Evolutionary conservation across 1,140 invertebrate species (phyloP), one percentile per base, ranked within the genome.

Genomic region (Sycophila sp.): DNA sequence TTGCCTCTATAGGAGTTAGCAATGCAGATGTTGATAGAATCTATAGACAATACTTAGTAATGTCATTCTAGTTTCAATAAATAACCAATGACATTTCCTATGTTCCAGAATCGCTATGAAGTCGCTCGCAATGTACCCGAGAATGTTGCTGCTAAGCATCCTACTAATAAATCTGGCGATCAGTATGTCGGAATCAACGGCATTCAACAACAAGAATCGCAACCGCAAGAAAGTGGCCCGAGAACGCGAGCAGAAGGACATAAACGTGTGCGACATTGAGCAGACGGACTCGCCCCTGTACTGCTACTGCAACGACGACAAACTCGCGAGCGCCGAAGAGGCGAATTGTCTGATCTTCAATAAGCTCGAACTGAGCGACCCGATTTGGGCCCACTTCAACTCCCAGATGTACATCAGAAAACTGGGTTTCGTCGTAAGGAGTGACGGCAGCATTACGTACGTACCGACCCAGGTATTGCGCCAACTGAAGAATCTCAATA

Each of bases 381-480:
- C 88, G 2, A 88, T 91, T 58, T 94, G 93, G 93, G 85, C 84
- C 51, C 87, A 90, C 76, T 94, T 94, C 79, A 84, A 86, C 7
- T 91, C 91, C 4, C 92, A 94, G 81, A 88, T 88, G n/a, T 87
- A 89, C 67, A 78, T 94, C 56, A 86, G 89, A 76, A 90, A 90
- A 78, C 85, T 94, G 51, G 90, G 89, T 72, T 90, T 94, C 73
- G 90, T 90, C 75, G 88, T 93, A 7, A 89, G 90, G 53, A 87
- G 88, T 19, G 88, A 90, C 69, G 90, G 90, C 4, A 88, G 87
- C 10, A 82, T 94, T 22, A 88, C 87, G 26, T 92, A 90, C 76
- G 88, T 94, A 51, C 93, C 92, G 1, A 92, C 90, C 1, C 88
- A 88, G 76, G 88, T 91, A 22, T 83, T 94, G 13, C 86, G 87